phyloP scores from a whole-genome alignment of 2,797 vertebrate species.

The Danio kyathit region DNA sequence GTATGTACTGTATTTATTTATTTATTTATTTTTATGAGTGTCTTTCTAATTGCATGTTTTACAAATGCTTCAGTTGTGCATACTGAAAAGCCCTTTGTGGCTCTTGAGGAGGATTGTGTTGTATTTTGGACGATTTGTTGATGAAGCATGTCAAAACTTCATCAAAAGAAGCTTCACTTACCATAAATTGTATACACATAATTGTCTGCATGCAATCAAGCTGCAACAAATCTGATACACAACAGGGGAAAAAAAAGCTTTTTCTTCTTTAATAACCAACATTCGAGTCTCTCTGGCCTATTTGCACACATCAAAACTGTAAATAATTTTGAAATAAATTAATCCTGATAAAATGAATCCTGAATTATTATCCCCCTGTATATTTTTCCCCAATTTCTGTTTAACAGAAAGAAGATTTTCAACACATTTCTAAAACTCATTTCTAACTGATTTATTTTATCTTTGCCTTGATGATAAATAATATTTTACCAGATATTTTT shows the following conservation, averaged over 20 bases:
- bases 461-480: no score
- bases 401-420: no score
- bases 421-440: no score
- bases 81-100: background rate
- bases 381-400: no score
- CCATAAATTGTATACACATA: background rate
- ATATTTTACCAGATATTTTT: no score
- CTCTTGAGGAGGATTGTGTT: background rate
- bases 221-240: background rate
- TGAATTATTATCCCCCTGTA: no score
- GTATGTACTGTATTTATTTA: no score
- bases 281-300: background rate
- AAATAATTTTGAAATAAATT: no score
- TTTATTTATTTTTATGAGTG: background rate
- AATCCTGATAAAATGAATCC: no score
- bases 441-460: no score
- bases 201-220: background rate
- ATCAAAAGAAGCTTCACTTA: background rate
- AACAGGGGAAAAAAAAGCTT: background rate
- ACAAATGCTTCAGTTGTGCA: background rate
- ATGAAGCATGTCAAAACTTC: background rate
- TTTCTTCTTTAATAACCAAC: background rate
- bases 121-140: background rate
- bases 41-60: background rate
- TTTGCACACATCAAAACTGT: background rate